Percentiles rank a stretch among this genome's conserved stretches.
These are phyloP conservation scores for Xenopus tropicalis DNA, from an alignment of 2,113 vertebrate genomes.

Conservation along the genomic window DNA sequence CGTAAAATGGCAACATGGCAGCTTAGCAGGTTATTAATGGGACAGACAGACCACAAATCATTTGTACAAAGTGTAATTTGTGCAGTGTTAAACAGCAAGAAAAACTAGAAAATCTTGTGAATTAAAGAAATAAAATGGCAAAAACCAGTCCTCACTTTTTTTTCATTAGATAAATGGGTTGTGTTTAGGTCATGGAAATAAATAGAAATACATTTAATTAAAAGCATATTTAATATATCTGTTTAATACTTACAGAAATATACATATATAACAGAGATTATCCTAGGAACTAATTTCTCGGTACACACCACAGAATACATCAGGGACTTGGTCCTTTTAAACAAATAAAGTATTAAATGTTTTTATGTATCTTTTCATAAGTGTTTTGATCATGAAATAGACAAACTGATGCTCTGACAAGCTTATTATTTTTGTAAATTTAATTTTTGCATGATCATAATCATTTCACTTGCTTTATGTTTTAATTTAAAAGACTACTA, in stretches of 20 bases:
- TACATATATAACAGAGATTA: background rate
- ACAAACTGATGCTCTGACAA: conserved; percentile 9
- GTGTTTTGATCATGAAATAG: conserved; percentile 3
- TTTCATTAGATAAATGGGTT: conserved; percentile 7
- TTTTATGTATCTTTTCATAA: conserved; percentile 5
- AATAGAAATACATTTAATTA: conserved; percentile 5
- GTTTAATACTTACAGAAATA: no score
- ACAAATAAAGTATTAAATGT: background rate
- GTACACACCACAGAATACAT: background rate
- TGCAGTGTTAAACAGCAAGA: conserved; percentile 61
- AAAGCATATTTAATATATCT: background rate
- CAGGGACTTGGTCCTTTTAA: background rate
- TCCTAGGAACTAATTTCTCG: background rate
- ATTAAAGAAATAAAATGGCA: conserved; percentile 34
- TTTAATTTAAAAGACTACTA: conserved; percentile 18
- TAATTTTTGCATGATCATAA: background rate
- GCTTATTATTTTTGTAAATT: conserved; percentile 13
- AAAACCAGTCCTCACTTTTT: conserved; percentile 1
- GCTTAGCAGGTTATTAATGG: conserved; percentile 64
- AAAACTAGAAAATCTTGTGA: conserved; percentile 58
- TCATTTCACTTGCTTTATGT: conserved; percentile 19
- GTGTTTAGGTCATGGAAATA: conserved; percentile 2
- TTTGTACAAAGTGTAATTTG: conserved; percentile 62
- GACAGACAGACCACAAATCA: conserved; percentile 70
- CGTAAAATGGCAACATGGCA: conserved; percentile 68